phyloP scores from a whole-genome alignment of 2,797 vertebrate species.

The Notoglanidium macrostoma region DNA sequence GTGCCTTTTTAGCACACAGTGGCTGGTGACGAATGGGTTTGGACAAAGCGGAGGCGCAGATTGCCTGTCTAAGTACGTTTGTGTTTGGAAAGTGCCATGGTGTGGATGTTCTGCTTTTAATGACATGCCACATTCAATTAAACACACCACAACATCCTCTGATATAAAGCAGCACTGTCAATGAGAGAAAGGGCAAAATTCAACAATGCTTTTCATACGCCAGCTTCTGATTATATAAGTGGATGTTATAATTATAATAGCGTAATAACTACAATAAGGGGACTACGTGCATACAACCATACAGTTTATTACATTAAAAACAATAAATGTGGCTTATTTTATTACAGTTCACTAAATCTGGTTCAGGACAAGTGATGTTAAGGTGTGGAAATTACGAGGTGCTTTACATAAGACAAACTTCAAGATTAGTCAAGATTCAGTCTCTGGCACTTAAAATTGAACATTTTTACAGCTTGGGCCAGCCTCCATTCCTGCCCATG shows the following conservation, averaged over 20 bases:
- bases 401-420: neutral
- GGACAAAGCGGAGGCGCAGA: neutral
- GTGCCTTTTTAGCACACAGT: constrained; percentile 7
- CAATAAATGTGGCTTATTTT: neutral
- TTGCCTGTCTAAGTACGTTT: constrained; percentile 35
- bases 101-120: constrained; percentile 37
- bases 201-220: neutral
- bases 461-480: too few species aligned
- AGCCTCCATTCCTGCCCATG: too few species aligned
- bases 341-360: neutral
- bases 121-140: constrained; percentile 41
- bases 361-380: neutral
- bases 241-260: neutral
- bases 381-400: too few species aligned
- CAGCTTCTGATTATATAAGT: constrained; percentile 3
- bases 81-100: constrained; percentile 21
- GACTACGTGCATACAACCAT: neutral
- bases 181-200: neutral
- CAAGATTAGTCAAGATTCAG: too few species aligned
- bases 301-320: neutral
- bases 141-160: constrained; percentile 31
- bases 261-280: neutral
- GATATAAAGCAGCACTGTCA: constrained; percentile 10
- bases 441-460: too few species aligned
- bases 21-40: constrained; percentile 15